Evolutionary conservation across 2,888 invertebrate species (phyloP), one percentile per base, ranked within the genome.

Genomic region (Lepidochitona cinerea): DNA sequence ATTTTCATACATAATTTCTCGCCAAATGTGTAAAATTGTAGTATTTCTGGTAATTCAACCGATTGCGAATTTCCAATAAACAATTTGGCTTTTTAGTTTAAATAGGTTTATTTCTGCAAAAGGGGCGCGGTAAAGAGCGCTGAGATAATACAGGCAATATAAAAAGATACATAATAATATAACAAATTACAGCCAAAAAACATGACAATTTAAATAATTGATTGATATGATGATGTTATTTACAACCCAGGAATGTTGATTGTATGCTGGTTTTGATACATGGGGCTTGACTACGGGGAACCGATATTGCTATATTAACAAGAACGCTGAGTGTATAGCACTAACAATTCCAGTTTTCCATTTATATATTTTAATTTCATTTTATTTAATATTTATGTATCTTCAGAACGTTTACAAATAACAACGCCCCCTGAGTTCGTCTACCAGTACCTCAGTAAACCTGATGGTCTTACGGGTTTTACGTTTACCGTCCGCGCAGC

Each of bases 401-500:
- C 29, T 71, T 37, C 33, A 79, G 79, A 76, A 36, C 59, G 79
- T 37, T 64, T 78, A 14, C 75, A 78, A 23, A 35, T 79, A 35
- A 54, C 65, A 0, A 79, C 79, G 0, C 76, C 77, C 4, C 67
- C 72, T 37, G 66, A 36, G 36, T 78, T 71, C 53, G 76, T 73
- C 29, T 74, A 71, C 70, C 75, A 76, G 37, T 79, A 78, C 72
- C 29, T 78, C 12, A 29, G 37, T 18, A 70, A 59, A 12, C 75
- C 75, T 12, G 26, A n/a, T 1, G 14, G 29, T 18, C 33, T 74
- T 23, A 49, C 18, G 9, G 36, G 32, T 12, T 33, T 79, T 26
- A 70, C 67, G 23, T 96, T 97, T 91, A 94, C 94, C 85, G 94
- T 96, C 6, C 94, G 94, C 75, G 93, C 96, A 0, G 85, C 93